A percentile compares a stretch with the other conserved stretches of the same genome.
These are phyloP conservation scores for Pipra filicauda DNA, from an alignment of 2,113 vertebrate genomes.

Conservation along the genomic window DNA sequence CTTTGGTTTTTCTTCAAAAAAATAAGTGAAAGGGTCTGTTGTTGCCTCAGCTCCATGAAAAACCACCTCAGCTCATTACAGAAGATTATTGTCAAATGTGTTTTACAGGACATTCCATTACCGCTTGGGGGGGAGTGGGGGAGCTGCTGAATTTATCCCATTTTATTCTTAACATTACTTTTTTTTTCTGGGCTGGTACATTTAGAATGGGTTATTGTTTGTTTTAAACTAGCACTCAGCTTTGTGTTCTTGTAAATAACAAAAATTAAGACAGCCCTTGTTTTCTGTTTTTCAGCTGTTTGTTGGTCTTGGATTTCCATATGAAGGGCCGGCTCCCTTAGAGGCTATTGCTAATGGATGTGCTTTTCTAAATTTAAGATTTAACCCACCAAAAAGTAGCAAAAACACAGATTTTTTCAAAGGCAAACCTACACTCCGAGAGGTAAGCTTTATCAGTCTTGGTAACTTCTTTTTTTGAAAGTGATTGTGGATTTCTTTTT, in stretches of 20 bases:
- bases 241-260: slow-evolving; percentile 3
- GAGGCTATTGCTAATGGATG: slow-evolving; percentile 98
- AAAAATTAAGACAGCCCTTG: background rate
- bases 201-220: background rate
- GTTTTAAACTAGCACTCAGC: background rate
- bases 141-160: background rate
- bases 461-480: background rate
- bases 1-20: background rate
- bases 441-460: slow-evolving; percentile 76
- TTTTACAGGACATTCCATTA: background rate
- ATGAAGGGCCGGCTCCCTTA: slow-evolving; percentile 93
- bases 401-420: slow-evolving; percentile 99
- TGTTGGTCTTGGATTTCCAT: slow-evolving; percentile 97
- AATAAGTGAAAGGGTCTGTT: slow-evolving; percentile 49
- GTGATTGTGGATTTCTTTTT: background rate
- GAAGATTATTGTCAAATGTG: slow-evolving; percentile 65
- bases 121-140: background rate
- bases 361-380: slow-evolving; percentile 94
- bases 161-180: background rate
- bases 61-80: slow-evolving; percentile 63
- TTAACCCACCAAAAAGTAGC: slow-evolving; percentile 95
- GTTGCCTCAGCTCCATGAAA: slow-evolving; percentile 54
- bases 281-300: slow-evolving; percentile 84
- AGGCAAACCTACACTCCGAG: slow-evolving; percentile 95
- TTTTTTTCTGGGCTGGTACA: background rate